phyloP scores from a whole-genome alignment of 2,113 vertebrate genomes.

The Xenopus borealis region DNA sequence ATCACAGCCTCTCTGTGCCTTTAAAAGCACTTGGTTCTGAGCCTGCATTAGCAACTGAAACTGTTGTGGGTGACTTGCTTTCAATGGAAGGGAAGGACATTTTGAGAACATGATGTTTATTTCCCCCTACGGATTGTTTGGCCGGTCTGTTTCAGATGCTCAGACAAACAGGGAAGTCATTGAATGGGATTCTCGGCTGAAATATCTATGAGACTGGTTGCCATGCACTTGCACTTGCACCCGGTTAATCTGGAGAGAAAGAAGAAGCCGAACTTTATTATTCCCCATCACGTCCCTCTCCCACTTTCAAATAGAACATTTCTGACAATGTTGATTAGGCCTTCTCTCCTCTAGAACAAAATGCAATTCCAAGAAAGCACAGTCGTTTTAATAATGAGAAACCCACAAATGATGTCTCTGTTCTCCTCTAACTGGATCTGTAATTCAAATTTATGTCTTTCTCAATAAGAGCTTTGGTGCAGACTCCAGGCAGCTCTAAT shows the following conservation, averaged over 20 bases:
- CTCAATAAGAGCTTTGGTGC: slow-evolving; percentile 29
- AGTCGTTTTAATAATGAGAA: slow-evolving; percentile 43
- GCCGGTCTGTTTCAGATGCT: background rate
- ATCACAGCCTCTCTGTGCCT: too few species aligned
- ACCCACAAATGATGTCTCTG: slow-evolving; percentile 18
- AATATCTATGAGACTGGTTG: background rate
- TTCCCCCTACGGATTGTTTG: background rate
- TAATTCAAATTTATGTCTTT: slow-evolving; percentile 31
- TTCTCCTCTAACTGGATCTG: slow-evolving; percentile 25
- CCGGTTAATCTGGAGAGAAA: background rate
- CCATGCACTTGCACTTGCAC: background rate
- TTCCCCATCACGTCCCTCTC: background rate
- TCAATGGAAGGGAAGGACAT: background rate
- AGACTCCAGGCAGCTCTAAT: slow-evolving; percentile 13
- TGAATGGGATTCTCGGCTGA: slow-evolving; percentile 10
- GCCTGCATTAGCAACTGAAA: too few species aligned
- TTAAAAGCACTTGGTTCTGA: too few species aligned
- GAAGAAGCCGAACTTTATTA: slow-evolving; percentile 8
- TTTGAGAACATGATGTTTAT: background rate
- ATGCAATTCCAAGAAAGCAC: slow-evolving; percentile 37
- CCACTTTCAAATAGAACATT: slow-evolving; percentile 12
- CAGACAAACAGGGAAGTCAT: slow-evolving; percentile 12
- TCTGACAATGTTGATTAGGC: slow-evolving; percentile 32
- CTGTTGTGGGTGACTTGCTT: background rate
- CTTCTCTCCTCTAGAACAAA: slow-evolving; percentile 12